phyloP scores from a whole-genome alignment of 2,888 invertebrate genomes.

The Lomographa bimaculata region DNA sequence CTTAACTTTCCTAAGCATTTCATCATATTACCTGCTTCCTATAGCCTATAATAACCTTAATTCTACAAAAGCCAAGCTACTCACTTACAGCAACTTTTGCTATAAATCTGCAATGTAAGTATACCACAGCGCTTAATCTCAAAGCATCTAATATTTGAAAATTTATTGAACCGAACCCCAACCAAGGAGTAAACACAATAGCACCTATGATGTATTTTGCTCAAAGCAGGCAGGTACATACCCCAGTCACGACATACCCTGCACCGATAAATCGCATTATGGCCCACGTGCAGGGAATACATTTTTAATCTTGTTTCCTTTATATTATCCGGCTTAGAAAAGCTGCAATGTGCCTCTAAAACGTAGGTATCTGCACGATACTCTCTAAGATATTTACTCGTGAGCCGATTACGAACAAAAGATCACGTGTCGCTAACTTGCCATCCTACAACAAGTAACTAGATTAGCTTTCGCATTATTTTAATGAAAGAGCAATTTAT shows the following conservation, averaged over 20 bases:
- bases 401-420: slow-evolving; percentile 16
- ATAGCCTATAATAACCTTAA: too few species aligned
- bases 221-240: slow-evolving; percentile 49
- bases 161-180: slow-evolving; percentile 26
- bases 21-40: too few species aligned
- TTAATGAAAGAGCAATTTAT: slow-evolving; percentile 19
- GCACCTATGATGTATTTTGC: slow-evolving; percentile 60
- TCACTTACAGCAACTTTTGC: too few species aligned
- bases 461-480: slow-evolving; percentile 20
- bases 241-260: slow-evolving; percentile 74
- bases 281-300: slow-evolving; percentile 79
- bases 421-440: slow-evolving; percentile 3
- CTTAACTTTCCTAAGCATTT: too few species aligned
- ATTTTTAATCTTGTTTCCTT: slow-evolving; percentile 82
- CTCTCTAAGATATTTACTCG: slow-evolving; percentile 15
- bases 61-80: too few species aligned
- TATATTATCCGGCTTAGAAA: slow-evolving; percentile 72
- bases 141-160: slow-evolving; percentile 20
- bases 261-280: slow-evolving; percentile 80
- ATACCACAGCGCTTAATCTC: too few species aligned
- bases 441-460: slow-evolving; percentile 6
- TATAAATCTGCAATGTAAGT: too few species aligned
- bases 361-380: slow-evolving; percentile 31
- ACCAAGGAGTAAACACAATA: slow-evolving; percentile 43
- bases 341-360: slow-evolving; percentile 47